Conservation (phyloP, 2,888 invertebrate species). For the Eueremaeus valkanovi region DNA sequence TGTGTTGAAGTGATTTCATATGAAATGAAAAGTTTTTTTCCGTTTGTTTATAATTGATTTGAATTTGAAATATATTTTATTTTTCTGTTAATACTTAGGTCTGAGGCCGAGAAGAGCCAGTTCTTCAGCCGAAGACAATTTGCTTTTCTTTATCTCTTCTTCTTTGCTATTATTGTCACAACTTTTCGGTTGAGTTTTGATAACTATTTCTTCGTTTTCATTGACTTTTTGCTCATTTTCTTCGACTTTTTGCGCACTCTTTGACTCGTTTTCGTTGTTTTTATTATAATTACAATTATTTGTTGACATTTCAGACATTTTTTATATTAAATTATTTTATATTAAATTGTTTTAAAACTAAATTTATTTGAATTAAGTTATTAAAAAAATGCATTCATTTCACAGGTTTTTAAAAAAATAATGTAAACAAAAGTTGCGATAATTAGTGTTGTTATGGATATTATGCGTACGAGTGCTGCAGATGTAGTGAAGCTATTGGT, state of each 20-base stretch:
- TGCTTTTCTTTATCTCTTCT: neutral
- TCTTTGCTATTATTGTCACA: neutral
- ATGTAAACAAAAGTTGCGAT: too few relatives aligned
- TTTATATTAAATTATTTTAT: too few relatives aligned
- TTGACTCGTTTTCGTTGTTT: neutral
- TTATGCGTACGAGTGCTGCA: too few relatives aligned
- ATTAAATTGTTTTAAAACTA: too few relatives aligned
- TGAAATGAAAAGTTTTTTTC: neutral
- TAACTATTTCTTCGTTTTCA: neutral
- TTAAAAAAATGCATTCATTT: neutral
- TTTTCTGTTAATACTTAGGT: neutral
- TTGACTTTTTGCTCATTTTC: neutral
- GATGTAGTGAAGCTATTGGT: too few relatives aligned
- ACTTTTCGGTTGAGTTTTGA: conserved; percentile 3
- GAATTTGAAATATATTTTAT: neutral
- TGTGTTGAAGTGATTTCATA: neutral
- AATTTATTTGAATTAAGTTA: too few relatives aligned
- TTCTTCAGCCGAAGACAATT: neutral
- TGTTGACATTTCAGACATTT: neutral
- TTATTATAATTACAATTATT: too few relatives aligned
- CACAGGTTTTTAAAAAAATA: neutral
- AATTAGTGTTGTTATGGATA: too few relatives aligned
- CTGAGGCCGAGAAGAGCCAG: neutral
- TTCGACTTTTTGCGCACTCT: neutral
- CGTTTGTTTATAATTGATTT: neutral